These are phyloP conservation scores for Gopherus flavomarginatus DNA, from an alignment of 2,113 vertebrate genomes.

Conservation along the genomic window DNA sequence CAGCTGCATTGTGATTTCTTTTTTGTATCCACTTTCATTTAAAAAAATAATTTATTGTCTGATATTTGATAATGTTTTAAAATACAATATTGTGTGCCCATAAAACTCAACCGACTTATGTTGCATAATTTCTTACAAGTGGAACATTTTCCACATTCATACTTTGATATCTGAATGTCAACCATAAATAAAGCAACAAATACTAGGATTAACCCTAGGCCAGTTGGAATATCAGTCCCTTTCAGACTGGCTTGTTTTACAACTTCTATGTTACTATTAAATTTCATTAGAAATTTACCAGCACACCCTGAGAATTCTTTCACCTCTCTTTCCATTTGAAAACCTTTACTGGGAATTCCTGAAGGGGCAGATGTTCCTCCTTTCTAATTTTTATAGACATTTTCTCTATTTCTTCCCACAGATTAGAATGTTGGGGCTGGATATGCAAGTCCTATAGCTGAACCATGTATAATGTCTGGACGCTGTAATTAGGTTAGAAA, in stretches of 20 bases:
- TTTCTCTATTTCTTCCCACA: neutral
- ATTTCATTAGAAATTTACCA: neutral
- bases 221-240: neutral
- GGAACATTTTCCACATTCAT: neutral
- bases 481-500: neutral
- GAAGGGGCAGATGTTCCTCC: neutral
- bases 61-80: neutral
- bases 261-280: neutral
- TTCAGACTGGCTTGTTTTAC: neutral
- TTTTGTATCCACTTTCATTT: neutral
- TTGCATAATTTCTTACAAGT: neutral
- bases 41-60: neutral
- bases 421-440: neutral
- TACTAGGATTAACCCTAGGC: neutral
- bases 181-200: slow-evolving; percentile 16
- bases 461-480: neutral
- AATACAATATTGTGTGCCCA: neutral
- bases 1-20: neutral
- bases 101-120: neutral
- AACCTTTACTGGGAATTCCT: neutral
- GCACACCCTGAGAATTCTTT: neutral
- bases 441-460: neutral
- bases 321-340: neutral
- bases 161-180: neutral
- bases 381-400: neutral